Evolutionary conservation across 2,113 vertebrate genomes (phyloP), one percentile per base, ranked within the genome.

Genomic region (Myotis davidii): DNA sequence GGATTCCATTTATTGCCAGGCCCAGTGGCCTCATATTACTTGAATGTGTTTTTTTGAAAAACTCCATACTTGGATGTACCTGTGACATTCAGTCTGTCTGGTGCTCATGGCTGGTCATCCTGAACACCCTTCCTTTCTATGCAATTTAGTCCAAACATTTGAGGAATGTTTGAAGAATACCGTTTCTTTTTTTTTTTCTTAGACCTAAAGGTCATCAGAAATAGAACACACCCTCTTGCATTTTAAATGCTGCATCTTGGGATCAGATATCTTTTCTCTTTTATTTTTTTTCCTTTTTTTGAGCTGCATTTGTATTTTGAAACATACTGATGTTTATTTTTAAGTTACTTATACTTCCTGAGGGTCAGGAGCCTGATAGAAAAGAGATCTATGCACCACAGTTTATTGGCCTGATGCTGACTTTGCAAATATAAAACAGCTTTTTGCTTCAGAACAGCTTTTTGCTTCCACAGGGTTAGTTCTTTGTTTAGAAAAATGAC

Each of bases 161-260:
- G 91, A 83, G 88, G 84, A 92, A 95, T 94, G 85, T 88, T n/a
- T 90, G 94, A 95, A 89, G 72, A 94, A 83, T 88, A 78, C 7
- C 64, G 27, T 95, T 95, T 85, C 16, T 27, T 92, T 96, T 96
- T 97, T 94, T 94, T 96, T 94, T 92, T 95, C 95, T 96, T 92
- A 78, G 90, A 61, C 78, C 82, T 91, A 94, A 94, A 95, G 90
- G 92, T 94, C 92, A 95, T 27, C 88, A 83, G 70, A 79, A 81
- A 95, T 73, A 85, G 42, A 97, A 83, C 87, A 50, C 54, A 94
- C 39, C n/a, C 56, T 42, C 25, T 79, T 72, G 48, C 96, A 61
- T n/a, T 95, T 94, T 88, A 92, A 90, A 79, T 48, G 10, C 67
- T 96, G 21, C 17, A 27, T 81, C 78, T 76, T 45, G 20, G 25